Conservation (phyloP, 2,113 vertebrate genomes). For the Peromyscus polionotus region DNA sequence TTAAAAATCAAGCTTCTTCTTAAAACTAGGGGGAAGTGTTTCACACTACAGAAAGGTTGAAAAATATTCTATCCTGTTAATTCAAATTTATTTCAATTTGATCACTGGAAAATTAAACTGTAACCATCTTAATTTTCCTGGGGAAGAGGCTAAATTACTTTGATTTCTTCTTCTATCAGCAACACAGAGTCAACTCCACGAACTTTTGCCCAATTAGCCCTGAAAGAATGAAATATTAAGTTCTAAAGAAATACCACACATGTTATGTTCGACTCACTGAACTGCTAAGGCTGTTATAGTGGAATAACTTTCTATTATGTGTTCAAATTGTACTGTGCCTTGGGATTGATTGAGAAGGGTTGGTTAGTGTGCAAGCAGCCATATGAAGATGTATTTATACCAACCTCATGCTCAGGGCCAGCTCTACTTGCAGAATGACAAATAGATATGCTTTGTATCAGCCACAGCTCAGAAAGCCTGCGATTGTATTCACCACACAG, state of each 20-base stretch:
- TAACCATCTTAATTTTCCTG: conserved; percentile 42
- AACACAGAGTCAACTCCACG: background rate
- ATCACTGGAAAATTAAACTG: conserved; percentile 46
- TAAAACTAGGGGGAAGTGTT: conserved; percentile 22
- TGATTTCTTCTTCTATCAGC: background rate
- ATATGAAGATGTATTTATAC: conserved; percentile 61
- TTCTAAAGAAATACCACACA: background rate
- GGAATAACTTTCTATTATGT: conserved; percentile 52
- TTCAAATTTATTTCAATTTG: background rate
- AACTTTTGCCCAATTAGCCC: conserved; percentile 47
- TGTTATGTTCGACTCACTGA: background rate
- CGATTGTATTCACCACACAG: background rate
- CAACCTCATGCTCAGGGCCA: conserved; percentile 1
- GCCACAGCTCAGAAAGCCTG: background rate
- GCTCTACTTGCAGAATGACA: conserved; percentile 28
- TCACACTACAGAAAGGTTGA: background rate
- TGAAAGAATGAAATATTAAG: conserved; percentile 50
- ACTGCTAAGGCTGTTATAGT: background rate
- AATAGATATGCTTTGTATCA: background rate
- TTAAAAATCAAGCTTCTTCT: background rate
- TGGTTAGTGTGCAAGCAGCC: background rate
- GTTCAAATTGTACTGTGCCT: conserved; percentile 33
- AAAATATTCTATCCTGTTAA: background rate
- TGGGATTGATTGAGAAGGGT: conserved; percentile 35
- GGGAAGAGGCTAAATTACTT: conserved; percentile 51